A percentile compares a stretch with the other conserved stretches of the same genome.
phyloP scores from a whole-genome alignment of 2,797 vertebrate genomes.

The Meda fulgida region DNA sequence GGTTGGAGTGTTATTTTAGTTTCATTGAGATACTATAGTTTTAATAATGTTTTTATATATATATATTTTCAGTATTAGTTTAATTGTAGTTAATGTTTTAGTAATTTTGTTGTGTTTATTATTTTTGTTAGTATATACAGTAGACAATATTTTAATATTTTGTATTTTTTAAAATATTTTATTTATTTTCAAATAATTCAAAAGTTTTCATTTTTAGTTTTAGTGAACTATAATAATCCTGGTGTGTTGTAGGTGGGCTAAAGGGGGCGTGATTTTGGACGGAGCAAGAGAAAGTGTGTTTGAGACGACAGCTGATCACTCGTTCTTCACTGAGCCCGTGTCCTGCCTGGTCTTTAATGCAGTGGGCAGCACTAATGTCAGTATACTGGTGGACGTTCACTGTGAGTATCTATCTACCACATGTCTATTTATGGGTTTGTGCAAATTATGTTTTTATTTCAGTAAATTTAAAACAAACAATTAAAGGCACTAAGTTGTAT shows the following conservation, averaged over 20 bases:
- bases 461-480: not conserved
- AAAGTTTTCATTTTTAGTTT: not conserved
- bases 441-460: not conserved
- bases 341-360: slow-evolving; percentile 95
- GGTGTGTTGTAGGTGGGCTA: slow-evolving; percentile 87
- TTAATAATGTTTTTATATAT: not conserved
- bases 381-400: slow-evolving; percentile 94
- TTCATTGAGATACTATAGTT: not conserved
- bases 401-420: slow-evolving; percentile 78
- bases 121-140: not conserved
- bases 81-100: not conserved
- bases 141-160: not conserved
- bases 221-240: not conserved
- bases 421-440: not conserved
- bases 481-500: not conserved
- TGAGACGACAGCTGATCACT: slow-evolving; percentile 90
- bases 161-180: not conserved
- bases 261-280: slow-evolving; percentile 90
- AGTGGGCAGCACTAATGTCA: slow-evolving; percentile 95
- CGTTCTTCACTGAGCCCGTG: slow-evolving; percentile 96
- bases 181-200: not conserved
- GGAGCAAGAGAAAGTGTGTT: slow-evolving; percentile 88
- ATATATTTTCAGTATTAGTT: not conserved
- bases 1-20: not conserved
- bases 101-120: not conserved